Conservation (phyloP, 1,140 invertebrate genomes). For the Melipona quadrifasciata region DNA sequence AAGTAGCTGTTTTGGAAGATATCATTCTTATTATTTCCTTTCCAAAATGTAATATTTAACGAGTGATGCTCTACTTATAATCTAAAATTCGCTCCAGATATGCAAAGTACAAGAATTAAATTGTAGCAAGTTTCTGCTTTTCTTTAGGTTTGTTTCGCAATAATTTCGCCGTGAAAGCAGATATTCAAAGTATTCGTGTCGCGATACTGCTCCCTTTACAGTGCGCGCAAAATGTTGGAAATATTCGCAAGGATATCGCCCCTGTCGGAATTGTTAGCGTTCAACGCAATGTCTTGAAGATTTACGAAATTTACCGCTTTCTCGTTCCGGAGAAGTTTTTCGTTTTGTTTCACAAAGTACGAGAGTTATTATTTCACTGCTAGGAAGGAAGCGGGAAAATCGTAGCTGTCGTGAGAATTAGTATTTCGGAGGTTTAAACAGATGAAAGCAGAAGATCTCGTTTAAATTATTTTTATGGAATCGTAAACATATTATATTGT, state of each 20-base stretch:
- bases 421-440: slow-evolving; percentile 16
- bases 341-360: background rate
- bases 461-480: background rate
- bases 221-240: background rate
- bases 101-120: background rate
- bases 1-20: background rate
- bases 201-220: background rate
- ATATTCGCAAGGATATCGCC: background rate
- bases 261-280: background rate
- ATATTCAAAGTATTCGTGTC: background rate
- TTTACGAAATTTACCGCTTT: background rate
- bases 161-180: background rate
- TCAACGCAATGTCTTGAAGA: background rate
- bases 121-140: background rate
- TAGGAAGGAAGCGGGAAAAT: background rate
- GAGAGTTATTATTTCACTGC: background rate
- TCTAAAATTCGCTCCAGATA: too few species aligned
- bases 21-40: background rate
- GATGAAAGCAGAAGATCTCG: background rate
- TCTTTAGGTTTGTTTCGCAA: background rate
- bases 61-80: background rate
- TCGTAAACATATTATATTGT: background rate
- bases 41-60: background rate
- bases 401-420: background rate
- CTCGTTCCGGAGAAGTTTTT: background rate